Evolutionary conservation across 2,888 invertebrate genomes (phyloP).

Genomic region (Rhimphoctona megacephalus): DNA sequence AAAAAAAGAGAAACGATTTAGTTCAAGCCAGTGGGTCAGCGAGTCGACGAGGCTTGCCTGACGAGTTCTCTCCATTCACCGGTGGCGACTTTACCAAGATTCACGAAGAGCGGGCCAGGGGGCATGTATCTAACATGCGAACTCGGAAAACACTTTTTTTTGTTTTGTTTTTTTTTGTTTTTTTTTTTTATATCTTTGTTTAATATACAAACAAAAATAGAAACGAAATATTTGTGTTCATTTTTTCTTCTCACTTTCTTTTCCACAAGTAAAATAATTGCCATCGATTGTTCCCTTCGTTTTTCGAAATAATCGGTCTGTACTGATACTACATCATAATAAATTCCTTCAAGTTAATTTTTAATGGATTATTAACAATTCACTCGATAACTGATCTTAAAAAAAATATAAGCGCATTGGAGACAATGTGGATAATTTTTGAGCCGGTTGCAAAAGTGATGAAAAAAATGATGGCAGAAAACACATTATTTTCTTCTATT

Average conservation of each 20-base stretch:
- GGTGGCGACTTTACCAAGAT: slow-evolving; percentile 57
- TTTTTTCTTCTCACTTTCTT: neutral
- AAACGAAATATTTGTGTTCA: neutral
- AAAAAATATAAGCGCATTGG: too few species aligned
- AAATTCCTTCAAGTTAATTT: too few species aligned
- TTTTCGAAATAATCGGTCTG: neutral
- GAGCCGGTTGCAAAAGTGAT: too few species aligned
- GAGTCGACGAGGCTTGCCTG: slow-evolving; percentile 62
- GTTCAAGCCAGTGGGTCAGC: slow-evolving; percentile 72
- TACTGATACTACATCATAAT: neutral
- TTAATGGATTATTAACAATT: too few species aligned
- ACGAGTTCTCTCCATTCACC: slow-evolving; percentile 69
- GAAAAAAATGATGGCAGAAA: too few species aligned
- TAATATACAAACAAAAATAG: neutral
- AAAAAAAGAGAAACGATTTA: slow-evolving; percentile 64
- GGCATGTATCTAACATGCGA: neutral
- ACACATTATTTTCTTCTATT: too few species aligned
- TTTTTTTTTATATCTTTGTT: neutral
- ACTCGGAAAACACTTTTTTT: neutral
- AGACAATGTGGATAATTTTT: too few species aligned
- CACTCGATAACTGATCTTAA: neutral
- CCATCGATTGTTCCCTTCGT: neutral
- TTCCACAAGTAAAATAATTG: neutral
- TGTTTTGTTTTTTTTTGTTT: too few species aligned
- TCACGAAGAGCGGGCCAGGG: slow-evolving; percentile 14